Evolutionary conservation across 2,888 invertebrate species (phyloP).

Genomic region (Deroplatys truncata): DNA sequence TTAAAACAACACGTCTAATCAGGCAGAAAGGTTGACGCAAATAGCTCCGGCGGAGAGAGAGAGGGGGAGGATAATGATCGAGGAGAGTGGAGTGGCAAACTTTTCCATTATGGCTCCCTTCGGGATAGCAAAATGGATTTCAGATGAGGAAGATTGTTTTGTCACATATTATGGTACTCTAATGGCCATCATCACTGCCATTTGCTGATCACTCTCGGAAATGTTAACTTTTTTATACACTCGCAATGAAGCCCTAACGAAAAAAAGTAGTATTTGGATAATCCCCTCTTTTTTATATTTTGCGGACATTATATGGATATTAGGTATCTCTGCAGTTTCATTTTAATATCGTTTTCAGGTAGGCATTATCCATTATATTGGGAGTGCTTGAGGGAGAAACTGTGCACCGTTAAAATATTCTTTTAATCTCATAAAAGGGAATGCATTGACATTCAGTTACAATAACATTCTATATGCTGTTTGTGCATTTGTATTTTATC

Average conservation of each 20-base stretch:
- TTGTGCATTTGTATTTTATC: too few relatives aligned
- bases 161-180: neutral
- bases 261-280: too few relatives aligned
- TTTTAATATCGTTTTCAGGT: too few relatives aligned
- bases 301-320: too few relatives aligned
- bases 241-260: neutral
- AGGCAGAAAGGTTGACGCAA: neutral
- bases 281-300: too few relatives aligned
- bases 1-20: neutral
- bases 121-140: neutral
- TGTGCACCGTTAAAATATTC: too few relatives aligned
- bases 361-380: too few relatives aligned
- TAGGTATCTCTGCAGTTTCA: too few relatives aligned
- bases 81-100: neutral
- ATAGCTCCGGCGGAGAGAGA: neutral
- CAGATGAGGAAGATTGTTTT: neutral
- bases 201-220: neutral
- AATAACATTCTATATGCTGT: too few relatives aligned
- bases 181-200: neutral
- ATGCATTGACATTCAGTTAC: too few relatives aligned
- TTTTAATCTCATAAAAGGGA: too few relatives aligned
- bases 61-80: neutral
- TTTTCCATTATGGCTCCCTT: neutral
- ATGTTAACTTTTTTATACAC: neutral
- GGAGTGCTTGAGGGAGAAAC: too few relatives aligned